Base-by-base conservation (phyloP, 2,888 invertebrate species). In the Formica aserva region DNA sequence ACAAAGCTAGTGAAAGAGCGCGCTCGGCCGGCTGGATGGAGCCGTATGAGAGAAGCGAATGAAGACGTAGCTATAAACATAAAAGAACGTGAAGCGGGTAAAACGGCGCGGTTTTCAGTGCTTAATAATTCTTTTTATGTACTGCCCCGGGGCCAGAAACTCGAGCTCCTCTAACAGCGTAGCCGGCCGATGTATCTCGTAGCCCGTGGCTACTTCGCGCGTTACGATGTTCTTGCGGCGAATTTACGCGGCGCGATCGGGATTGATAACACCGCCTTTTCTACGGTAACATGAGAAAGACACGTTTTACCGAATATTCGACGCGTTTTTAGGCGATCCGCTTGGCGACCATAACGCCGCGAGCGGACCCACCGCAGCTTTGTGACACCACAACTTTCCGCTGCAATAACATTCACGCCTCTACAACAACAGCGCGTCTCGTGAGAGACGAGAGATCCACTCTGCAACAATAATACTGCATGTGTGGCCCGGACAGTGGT, bases 381-480 rank as follows among this genome's bases (percentile, higher is more conserved):
- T 92, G 91, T 92, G 91, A 92, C 92, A 92, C 89, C 92, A 89
- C 90, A 89, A 90, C 90, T 91, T 92, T 91, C 89, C 90, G 91
- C 87, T 93, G 92, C 90, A 93, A 93, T 92, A 93, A 93, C 92
- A 93, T 91, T 92, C 89, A 87, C 91, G 88, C 89, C 91, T 90
- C 88, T 91, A 89, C 89, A 91, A 91, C 91, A 92, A 92, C 91
- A 91, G 88, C 86, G 87, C 86, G 75, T 89, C 88, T 88, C 88
- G 85, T 63, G 85, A 89, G 85, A 89, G 89, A 88, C 88, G 91
- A 91, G 91, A 89, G 91, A 90, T 91, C 92, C 92, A 92, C 93
- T 94, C 91, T 91, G 92, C 91, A 93, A 93, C 91, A 93, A 94
- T 93, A 94, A 94, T 91, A 93, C 90, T 87, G 86, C 91, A 91